Evolutionary conservation across 2,888 invertebrate species (phyloP).

Genomic region (Melinopterus prodromus): DNA sequence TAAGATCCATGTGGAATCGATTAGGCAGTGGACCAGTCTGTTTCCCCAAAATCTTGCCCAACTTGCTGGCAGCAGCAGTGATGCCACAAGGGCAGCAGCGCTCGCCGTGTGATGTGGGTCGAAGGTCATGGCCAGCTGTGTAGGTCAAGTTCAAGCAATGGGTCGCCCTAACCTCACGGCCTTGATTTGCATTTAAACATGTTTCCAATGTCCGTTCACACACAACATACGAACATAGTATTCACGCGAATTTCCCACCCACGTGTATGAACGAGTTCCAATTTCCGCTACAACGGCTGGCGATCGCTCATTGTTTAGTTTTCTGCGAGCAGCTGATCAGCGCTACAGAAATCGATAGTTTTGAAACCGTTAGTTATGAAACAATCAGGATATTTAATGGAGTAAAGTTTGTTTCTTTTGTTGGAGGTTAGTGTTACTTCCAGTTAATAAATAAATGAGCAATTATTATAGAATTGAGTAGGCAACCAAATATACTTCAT

Average conservation of each 20-base stretch:
- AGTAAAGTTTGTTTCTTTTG: no score
- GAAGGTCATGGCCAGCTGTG: conserved; percentile 50
- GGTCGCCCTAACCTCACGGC: conserved; percentile 33
- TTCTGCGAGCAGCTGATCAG: background rate
- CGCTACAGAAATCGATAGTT: background rate
- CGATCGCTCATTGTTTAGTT: background rate
- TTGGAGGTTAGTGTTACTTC: no score
- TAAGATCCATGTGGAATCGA: no score
- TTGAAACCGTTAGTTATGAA: no score
- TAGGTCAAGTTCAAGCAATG: conserved; percentile 52
- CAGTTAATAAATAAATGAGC: no score
- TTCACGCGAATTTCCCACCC: no score
- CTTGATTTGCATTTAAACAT: conserved; percentile 43
- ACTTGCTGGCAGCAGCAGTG: background rate
- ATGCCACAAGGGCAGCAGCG: conserved; percentile 15
- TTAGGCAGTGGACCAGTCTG: no score
- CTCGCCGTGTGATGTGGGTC: conserved; percentile 45
- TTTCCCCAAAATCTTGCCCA: background rate
- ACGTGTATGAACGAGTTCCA: background rate
- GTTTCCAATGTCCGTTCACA: no score
- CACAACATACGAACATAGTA: no score
- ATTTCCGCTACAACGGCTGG: background rate
- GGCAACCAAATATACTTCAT: no score
- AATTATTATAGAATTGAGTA: no score
- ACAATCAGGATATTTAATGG: no score